Percentiles rank a stretch among this genome's conserved stretches.
Conservation (phyloP, 2,113 vertebrate species). For the Triplophysa rosa region DNA sequence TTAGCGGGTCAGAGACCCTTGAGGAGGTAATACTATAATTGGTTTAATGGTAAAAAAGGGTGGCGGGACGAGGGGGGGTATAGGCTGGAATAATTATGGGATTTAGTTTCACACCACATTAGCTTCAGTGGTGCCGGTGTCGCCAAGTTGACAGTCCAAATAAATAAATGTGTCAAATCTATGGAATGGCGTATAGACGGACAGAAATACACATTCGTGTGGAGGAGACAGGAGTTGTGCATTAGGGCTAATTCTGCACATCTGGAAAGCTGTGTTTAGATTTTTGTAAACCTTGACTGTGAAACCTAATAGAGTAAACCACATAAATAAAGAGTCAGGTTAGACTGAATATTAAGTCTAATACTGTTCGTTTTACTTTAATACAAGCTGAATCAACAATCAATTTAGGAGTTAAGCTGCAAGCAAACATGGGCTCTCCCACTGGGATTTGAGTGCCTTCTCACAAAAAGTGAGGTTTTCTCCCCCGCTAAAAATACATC, state of each 20-base stretch:
- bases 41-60: conserved; percentile 63
- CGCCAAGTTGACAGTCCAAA: conserved; percentile 65
- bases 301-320: conserved; percentile 1
- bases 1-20: conserved; percentile 54
- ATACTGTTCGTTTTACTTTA: conserved; percentile 15
- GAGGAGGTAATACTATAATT: conserved; percentile 63
- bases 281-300: not conserved
- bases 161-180: conserved; percentile 65
- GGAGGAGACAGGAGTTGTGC: not conserved
- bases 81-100: conserved; percentile 71
- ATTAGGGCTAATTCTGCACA: not conserved
- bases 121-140: conserved; percentile 57
- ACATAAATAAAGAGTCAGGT: not conserved
- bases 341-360: not conserved
- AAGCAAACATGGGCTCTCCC: conserved; percentile 6
- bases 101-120: conserved; percentile 73
- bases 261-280: conserved; percentile 13
- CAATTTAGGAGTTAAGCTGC: not conserved
- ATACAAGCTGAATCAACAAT: conserved; percentile 23
- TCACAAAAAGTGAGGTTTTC: not conserved
- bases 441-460: not conserved
- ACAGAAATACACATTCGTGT: not conserved
- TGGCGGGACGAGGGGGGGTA: conserved; percentile 41
- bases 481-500: conserved; percentile 5
- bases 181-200: not conserved